A percentile compares a stretch with the other conserved stretches of the same genome.
phyloP scores from a whole-genome alignment of 2,888 invertebrate species.

The Pachycephus smyrnensis region DNA sequence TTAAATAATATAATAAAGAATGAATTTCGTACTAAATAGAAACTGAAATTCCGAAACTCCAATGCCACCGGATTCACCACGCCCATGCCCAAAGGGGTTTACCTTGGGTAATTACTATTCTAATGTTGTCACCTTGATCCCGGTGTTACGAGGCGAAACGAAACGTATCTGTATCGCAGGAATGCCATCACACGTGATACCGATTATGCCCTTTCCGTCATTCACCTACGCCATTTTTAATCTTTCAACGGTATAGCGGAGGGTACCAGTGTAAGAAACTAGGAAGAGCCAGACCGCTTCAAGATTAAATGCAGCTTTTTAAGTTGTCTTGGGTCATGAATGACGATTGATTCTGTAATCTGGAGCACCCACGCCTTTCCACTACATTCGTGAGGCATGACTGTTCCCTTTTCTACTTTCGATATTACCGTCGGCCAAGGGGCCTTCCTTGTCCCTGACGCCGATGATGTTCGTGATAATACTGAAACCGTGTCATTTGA shows the following conservation, averaged over 20 bases:
- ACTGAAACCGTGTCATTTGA: background rate
- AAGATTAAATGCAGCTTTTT: background rate
- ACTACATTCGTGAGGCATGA: background rate
- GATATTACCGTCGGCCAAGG: background rate
- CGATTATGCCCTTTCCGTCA: background rate
- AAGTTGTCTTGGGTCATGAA: slow-evolving; percentile 17
- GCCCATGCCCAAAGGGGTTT: slow-evolving; percentile 28
- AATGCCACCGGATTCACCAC: slow-evolving; percentile 25
- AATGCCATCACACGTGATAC: background rate
- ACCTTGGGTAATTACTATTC: background rate
- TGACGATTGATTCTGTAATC: slow-evolving; percentile 20
- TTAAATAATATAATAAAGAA: background rate
- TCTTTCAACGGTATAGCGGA: background rate
- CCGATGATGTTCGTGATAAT: background rate
- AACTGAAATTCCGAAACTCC: background rate
- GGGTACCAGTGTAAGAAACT: background rate
- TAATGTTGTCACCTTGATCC: slow-evolving; percentile 34
- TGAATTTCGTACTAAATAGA: background rate
- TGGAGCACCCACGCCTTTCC: slow-evolving; percentile 30
- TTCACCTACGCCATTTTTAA: background rate
- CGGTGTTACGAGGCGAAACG: slow-evolving; percentile 10
- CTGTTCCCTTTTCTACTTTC: slow-evolving; percentile 3
- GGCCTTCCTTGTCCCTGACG: background rate
- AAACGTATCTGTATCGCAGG: background rate
- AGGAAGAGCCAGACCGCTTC: no score